phyloP scores from a whole-genome alignment of 2,888 invertebrate species.

The Athripsodes cinereus region DNA sequence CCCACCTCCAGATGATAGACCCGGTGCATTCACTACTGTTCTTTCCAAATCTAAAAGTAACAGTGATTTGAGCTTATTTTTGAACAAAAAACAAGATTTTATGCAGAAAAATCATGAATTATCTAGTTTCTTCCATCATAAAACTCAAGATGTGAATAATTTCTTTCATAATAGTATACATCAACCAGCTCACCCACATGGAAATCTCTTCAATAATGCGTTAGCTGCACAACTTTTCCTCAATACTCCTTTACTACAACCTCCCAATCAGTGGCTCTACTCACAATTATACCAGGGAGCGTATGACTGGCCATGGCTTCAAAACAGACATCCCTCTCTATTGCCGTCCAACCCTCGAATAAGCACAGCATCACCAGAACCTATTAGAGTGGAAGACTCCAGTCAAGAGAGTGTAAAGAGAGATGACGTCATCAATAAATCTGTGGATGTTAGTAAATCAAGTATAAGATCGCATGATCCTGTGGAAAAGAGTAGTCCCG shows the following conservation, averaged over 20 bases:
- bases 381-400: slow-evolving; percentile 30
- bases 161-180: slow-evolving; percentile 29
- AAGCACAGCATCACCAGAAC: slow-evolving; percentile 26
- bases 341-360: slow-evolving; percentile 28
- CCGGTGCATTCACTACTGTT: slow-evolving; percentile 53
- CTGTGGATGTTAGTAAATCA: slow-evolving; percentile 28
- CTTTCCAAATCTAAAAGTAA: slow-evolving; percentile 31
- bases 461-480: slow-evolving; percentile 1
- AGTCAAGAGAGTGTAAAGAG: slow-evolving; percentile 30
- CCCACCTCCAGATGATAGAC: slow-evolving; percentile 47
- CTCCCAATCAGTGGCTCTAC: slow-evolving; percentile 73
- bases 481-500: slow-evolving; percentile 6
- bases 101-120: slow-evolving; percentile 44
- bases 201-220: slow-evolving; percentile 49
- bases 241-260: slow-evolving; percentile 67
- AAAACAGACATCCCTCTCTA: slow-evolving; percentile 36
- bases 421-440: slow-evolving; percentile 24
- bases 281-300: slow-evolving; percentile 66
- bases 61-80: slow-evolving; percentile 27
- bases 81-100: slow-evolving; percentile 36
- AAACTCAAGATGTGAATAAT: slow-evolving; percentile 35
- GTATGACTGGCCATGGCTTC: slow-evolving; percentile 64
- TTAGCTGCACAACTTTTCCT: slow-evolving; percentile 67
- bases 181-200: slow-evolving; percentile 31
- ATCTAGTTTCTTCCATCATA: slow-evolving; percentile 46